Evolutionary conservation across 2,888 invertebrate genomes (phyloP).

Genomic region (Fabriciana adippe): DNA sequence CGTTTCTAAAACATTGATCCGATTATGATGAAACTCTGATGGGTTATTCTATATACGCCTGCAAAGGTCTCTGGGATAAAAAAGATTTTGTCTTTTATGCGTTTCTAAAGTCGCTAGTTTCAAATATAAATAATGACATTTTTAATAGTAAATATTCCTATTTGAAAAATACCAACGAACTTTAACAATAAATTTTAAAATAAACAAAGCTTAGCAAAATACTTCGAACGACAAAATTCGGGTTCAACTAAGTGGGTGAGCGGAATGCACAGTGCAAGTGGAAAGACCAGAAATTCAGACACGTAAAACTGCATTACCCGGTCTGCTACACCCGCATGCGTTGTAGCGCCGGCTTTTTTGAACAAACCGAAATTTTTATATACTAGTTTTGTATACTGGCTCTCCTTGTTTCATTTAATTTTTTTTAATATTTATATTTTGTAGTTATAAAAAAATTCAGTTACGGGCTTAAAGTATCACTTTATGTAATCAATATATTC

Average conservation of each 20-base stretch:
- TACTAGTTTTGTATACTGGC: background rate
- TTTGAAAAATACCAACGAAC: too few relatives aligned
- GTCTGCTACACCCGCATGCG: constrained; percentile 43
- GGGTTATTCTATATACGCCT: too few relatives aligned
- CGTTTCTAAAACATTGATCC: too few relatives aligned
- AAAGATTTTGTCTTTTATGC: background rate
- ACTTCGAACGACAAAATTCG: constrained; percentile 19
- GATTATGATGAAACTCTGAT: too few relatives aligned
- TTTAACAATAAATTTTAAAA: too few relatives aligned
- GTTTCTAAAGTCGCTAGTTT: too few relatives aligned
- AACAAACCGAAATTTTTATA: constrained; percentile 6
- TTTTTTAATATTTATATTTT: background rate
- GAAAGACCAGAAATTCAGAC: constrained; percentile 42
- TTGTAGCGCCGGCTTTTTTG: constrained; percentile 13
- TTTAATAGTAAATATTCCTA: too few relatives aligned
- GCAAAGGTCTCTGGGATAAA: too few relatives aligned
- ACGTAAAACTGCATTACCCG: constrained; percentile 54
- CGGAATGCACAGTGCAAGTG: constrained; percentile 25
- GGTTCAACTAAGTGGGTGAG: constrained; percentile 26
- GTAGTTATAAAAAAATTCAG: too few relatives aligned
- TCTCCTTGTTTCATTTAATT: background rate
- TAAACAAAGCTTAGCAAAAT: constrained; percentile 15
- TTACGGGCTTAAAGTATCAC: too few relatives aligned
- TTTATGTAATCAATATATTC: too few relatives aligned
- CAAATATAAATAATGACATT: too few relatives aligned